A percentile compares a stretch with the other conserved stretches of the same genome.
These are phyloP conservation scores for Palythoa heliodiscus DNA, from an alignment of 92 coral and sea anemone genomes.

Conservation along the genomic window DNA sequence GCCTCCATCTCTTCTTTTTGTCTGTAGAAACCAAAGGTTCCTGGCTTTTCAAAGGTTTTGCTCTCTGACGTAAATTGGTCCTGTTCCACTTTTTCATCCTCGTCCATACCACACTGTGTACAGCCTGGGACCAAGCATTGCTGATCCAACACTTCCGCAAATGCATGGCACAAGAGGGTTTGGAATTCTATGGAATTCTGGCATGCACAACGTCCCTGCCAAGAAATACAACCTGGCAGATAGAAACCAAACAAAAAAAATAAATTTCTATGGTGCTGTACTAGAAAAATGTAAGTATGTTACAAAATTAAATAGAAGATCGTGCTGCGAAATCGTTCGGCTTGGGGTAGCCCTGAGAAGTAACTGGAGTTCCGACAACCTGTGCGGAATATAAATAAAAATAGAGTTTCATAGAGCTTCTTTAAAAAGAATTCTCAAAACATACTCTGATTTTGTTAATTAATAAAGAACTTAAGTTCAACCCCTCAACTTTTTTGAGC, in stretches of 20 bases:
- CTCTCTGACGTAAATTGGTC: not conserved
- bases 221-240: constrained; percentile 26
- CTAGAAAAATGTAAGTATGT: no score
- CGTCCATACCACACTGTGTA: constrained; percentile 23
- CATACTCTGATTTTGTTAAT: no score
- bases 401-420: no score
- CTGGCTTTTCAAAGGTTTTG: not conserved
- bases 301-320: not conserved
- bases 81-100: constrained; percentile 1
- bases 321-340: no score
- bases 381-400: no score
- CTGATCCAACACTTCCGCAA: constrained; percentile 32
- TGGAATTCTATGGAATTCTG: constrained; percentile 30
- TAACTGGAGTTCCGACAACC: no score
- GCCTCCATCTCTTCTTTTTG: not conserved
- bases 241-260: not conserved
- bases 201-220: constrained; percentile 43
- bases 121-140: constrained; percentile 45
- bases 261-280: not conserved
- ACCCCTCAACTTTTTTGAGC: no score
- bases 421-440: no score
- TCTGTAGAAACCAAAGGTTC: not conserved
- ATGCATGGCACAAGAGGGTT: constrained; percentile 26
- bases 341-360: no score
- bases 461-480: no score